Evolutionary conservation across 1,140 invertebrate species (phyloP), one percentile per base, ranked within the genome.

Genomic region (Eueides isabella): DNA sequence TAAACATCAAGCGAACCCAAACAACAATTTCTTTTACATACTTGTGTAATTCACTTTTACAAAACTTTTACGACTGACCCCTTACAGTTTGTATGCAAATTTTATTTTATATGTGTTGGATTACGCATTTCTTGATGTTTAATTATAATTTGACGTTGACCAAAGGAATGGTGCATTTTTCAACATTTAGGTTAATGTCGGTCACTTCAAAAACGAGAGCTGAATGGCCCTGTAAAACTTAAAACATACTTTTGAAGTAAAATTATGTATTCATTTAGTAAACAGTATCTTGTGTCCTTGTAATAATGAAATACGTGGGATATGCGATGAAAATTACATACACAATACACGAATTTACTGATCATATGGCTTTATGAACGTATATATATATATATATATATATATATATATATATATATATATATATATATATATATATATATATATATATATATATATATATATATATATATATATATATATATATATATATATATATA

Each of bases 91-190:
- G 19, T 26, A 55, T 55, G 48, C 7, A 55, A 55, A 55, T 55
- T 55, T 23, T 55, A 55, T 55, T 55, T 19, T 55, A 7, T 26
- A 55, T 55, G 23, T 55, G 44, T 5, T 44, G 7, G 19, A 44
- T 9, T 23, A 44, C 41, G 41, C n/a, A 5, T 44, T 23, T 44
- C 2, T 55, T 38, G 12, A 38, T 38, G 35, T 38, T 38, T 55
- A 26, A 55, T 55, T 55, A 55, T 55, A 55, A 55, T 55, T 55
- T 55, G 23, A 55, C 48, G 19, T 55, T 55, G 48, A 26, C 48
- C 11, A 4, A 26, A 26, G 19, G 9, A 55, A 55, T 26, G 19
- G 48, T 55, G 12, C 23, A 26, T 26, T 55, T 55, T 3, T 55
- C 23, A 26, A 26, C 48, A 55, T 55, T 55, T 14, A 26, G 11